A percentile compares a stretch with the other conserved stretches of the same genome.
Evolutionary conservation across 2,797 vertebrate species (phyloP).

Genomic region (Garrulus glandarius): DNA sequence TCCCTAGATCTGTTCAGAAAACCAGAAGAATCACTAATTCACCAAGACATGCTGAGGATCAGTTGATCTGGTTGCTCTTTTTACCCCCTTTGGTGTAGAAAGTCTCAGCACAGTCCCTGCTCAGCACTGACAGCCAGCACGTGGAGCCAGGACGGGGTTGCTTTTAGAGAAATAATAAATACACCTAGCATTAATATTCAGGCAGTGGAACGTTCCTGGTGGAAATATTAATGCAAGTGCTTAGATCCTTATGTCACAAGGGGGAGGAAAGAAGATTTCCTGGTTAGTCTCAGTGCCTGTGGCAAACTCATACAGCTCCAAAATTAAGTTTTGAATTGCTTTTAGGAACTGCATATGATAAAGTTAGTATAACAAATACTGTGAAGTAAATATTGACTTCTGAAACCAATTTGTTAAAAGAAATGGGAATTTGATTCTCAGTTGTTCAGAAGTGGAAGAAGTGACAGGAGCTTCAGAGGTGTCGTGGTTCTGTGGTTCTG

Average conservation of each 20-base stretch:
- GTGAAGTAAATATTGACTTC: neutral
- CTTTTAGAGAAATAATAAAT: neutral
- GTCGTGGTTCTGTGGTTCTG: fast-evolving
- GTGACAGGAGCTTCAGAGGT: neutral
- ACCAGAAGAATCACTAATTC: neutral
- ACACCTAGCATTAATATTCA: neutral
- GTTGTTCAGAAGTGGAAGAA: neutral
- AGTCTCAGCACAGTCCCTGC: neutral
- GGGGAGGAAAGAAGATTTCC: slow-evolving; percentile 3
- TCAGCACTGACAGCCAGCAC: neutral
- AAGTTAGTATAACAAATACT: neutral
- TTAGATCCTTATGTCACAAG: neutral
- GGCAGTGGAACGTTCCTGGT: neutral
- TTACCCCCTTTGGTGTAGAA: neutral
- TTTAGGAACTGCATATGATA: neutral
- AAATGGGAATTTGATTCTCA: neutral
- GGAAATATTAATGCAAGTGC: neutral
- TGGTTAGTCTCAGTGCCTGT: neutral
- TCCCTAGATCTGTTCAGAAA: neutral
- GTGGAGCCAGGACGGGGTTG: neutral
- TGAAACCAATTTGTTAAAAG: neutral
- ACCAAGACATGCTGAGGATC: neutral
- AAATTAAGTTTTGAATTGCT: neutral
- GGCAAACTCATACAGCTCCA: neutral
- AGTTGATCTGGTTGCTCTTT: neutral